Evolutionary conservation across 2,797 vertebrate genomes (phyloP).

Genomic region (Hippoglossus hippoglossus): DNA sequence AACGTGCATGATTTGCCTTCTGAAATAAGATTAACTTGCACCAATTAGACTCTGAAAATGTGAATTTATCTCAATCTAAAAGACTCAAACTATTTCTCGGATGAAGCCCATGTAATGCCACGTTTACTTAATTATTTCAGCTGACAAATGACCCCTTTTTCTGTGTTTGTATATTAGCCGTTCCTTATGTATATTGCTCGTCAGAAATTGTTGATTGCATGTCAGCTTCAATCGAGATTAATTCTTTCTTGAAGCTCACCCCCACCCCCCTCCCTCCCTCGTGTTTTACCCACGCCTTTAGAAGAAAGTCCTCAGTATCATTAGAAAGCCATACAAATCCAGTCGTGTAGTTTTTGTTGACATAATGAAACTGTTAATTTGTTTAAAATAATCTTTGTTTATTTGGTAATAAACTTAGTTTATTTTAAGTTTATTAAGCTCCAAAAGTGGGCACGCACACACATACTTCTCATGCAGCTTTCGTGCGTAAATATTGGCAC

Average conservation of each 20-base stretch:
- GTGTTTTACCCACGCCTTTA: slow-evolving; percentile 5
- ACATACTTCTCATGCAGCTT: too few relatives aligned
- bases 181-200: slow-evolving; percentile 74
- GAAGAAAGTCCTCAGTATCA: background rate
- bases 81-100: background rate
- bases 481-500: slow-evolving; percentile 24
- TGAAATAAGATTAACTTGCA: background rate
- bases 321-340: too few relatives aligned
- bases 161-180: slow-evolving; percentile 71
- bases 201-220: slow-evolving; percentile 76
- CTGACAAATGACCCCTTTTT: slow-evolving; percentile 3
- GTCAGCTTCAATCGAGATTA: slow-evolving; percentile 62
- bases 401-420: background rate
- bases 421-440: background rate
- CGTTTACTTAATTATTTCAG: background rate
- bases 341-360: background rate
- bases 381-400: background rate
- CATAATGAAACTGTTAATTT: background rate
- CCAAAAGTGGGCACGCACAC: too few relatives aligned
- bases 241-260: background rate
- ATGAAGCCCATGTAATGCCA: background rate
- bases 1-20: background rate
- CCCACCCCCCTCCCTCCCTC: slow-evolving; percentile 17
- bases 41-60: background rate
- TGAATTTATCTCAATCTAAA: background rate